Evolutionary conservation across 2,888 invertebrate species (phyloP), one percentile per base, ranked within the genome.

Genomic region (Megaustenia siamemsis): DNA sequence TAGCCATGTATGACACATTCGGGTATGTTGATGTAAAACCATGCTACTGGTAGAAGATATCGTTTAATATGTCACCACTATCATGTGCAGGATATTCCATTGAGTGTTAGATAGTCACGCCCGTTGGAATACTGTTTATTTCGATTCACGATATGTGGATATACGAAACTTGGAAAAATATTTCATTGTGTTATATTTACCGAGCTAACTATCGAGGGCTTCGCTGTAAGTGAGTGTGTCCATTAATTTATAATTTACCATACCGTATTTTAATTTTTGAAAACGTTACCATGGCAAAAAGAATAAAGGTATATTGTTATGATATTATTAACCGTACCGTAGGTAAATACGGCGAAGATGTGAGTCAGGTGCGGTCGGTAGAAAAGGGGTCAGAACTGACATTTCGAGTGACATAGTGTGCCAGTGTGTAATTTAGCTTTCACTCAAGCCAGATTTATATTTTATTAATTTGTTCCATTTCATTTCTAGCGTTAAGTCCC

Each of bases 21-120:
- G 49, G 80, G 80, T 80, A 80, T 18, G 80, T 82, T 68, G 60
- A 86, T 84, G 73, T 77, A 32, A 28, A 32, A 49, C 32, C 4
- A 28, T 38, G 24, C 43, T n/a, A 5, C 43, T 40, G 43, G 71
- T 43, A 43, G n/a, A n/a, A 71, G 24, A 40, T 69, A 10, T 40
- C 71, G 28, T 43, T 12, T 21, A 24, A n/a, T 12, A 35, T 66
- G 35, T 66, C 56, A 24, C n/a, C n/a, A 21, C n/a, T 56, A 35
- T 4, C 69, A 43, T 43, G 8, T 2, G 24, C 8, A 43, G 71
- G 71, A 43, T 71, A 45, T 71, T 40, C 28, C 1, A n/a, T 12
- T n/a, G n/a, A 12, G 40, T 40, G 28, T 43, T 71, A 43, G n/a
- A 5, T 5, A 28, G 45, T 43, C 24, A 1, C 43, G 4, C 10